Evolutionary conservation across 2,888 invertebrate species (phyloP), one percentile per base, ranked within the genome.

Genomic region (Steinernema hermaphroditum): DNA sequence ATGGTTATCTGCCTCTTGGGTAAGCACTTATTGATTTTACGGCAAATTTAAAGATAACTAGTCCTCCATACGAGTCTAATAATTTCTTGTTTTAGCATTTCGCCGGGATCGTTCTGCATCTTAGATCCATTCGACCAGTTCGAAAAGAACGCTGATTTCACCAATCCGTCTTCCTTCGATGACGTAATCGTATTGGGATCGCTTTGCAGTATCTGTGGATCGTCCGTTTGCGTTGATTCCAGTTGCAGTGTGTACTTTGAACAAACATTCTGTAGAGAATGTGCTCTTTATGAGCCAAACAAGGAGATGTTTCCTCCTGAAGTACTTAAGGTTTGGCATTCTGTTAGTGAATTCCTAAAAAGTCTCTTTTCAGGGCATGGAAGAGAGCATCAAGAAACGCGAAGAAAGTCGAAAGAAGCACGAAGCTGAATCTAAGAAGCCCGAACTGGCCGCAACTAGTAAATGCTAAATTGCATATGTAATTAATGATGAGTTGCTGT

Each of bases 221-320:
- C 16, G 16, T 16, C 12, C 4, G 62, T 62, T 12, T 62, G 62
- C 62, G 29, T 24, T 8, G 62, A 62, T 32, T 29, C 27, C 32
- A 32, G 16, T 14, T 62, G 62, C 32, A 24, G 29, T 16, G 16
- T 62, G 32, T 34, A 9, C 34, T 62, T 62, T 19, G 14, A 29
- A 12, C 12, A 62, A 1, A 62, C 29, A 12, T 62, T 62, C 62
- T 62, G 62, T 32, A 24, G 62, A 6, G 62, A 32, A 14, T 62
- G 62, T 62, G 62, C 62, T 29, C 62, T 62, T 2, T 62, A 32
- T 32, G 32, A 62, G 16, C 62, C 62, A 9, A 62, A 62, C 62
- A 24, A 27, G 16, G 29, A 62, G 8, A 24, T 62, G 29, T 62
- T 62, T 16, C 62, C 62, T 2, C 27, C 22, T 4, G 62, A 62